Conservation (phyloP, 2,113 vertebrate genomes). For the Lasiurus cinereus region DNA sequence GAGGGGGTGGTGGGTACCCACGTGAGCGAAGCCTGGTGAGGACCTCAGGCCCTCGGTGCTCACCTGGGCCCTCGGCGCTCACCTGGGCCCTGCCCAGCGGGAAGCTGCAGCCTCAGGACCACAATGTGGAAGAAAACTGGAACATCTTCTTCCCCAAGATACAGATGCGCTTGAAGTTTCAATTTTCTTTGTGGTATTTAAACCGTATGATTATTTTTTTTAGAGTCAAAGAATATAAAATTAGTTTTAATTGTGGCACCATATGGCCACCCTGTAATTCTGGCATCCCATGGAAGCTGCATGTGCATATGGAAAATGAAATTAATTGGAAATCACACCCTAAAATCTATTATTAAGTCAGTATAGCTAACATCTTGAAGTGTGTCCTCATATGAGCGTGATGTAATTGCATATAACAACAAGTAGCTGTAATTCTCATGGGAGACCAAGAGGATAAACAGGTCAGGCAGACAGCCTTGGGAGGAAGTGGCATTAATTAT, state of each 20-base stretch:
- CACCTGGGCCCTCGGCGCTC: not conserved
- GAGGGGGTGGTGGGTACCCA: not conserved
- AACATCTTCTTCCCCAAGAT: conserved; percentile 73
- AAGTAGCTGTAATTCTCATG: conserved; percentile 75
- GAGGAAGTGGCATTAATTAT: conserved; percentile 47
- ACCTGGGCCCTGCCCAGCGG: not conserved
- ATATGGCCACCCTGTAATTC: conserved; percentile 88
- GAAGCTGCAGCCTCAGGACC: not conserved
- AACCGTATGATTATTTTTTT: conserved; percentile 73
- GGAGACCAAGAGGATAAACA: conserved; percentile 71
- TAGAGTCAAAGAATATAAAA: conserved; percentile 87
- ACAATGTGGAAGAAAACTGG: conserved; percentile 38
- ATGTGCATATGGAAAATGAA: conserved; percentile 86
- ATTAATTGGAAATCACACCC: conserved; percentile 90
- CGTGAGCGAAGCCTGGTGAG: not conserved
- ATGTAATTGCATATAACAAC: conserved; percentile 82
- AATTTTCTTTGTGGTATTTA: conserved; percentile 81
- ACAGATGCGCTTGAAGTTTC: conserved; percentile 76
- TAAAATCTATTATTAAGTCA: conserved; percentile 90
- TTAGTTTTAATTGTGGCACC: conserved; percentile 90
- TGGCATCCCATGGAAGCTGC: conserved; percentile 84
- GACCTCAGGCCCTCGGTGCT: too few species aligned
- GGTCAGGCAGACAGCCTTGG: conserved; percentile 57
- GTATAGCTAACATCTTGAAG: conserved; percentile 88
- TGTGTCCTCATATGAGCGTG: conserved; percentile 82